phyloP scores from a whole-genome alignment of 2,888 invertebrate genomes.

The Lordiphosa fenestrarum region DNA sequence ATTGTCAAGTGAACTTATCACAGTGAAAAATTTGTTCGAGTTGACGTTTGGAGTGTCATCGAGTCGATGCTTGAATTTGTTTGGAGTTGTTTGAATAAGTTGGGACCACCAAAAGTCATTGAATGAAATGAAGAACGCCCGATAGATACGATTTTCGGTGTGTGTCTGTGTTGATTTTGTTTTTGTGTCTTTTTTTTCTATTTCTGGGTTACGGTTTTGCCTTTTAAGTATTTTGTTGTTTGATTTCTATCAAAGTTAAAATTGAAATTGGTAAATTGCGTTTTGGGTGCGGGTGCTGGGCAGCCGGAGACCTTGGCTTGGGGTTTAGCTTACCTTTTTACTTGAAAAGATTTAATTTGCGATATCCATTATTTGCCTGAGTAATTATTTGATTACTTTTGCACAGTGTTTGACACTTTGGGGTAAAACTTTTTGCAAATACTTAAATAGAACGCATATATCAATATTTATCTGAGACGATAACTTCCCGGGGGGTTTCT shows the following conservation, averaged over 20 bases:
- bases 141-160: constrained; percentile 23
- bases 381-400: constrained; percentile 40
- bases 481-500: neutral
- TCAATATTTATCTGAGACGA: constrained; percentile 12
- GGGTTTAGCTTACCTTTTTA: constrained; percentile 56
- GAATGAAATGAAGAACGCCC: constrained; percentile 71
- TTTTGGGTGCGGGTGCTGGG: constrained; percentile 41
- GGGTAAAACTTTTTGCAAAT: constrained; percentile 26
- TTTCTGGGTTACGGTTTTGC: constrained; percentile 26
- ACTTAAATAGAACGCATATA: constrained; percentile 11
- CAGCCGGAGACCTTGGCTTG: constrained; percentile 40
- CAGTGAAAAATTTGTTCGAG: constrained; percentile 59
- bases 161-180: constrained; percentile 14
- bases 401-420: constrained; percentile 63
- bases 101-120: constrained; percentile 74
- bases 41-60: constrained; percentile 75
- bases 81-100: constrained; percentile 69
- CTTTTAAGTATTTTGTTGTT: constrained; percentile 70
- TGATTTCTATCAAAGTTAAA: constrained; percentile 72
- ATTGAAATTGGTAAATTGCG: constrained; percentile 70
- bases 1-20: constrained; percentile 76
- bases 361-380: constrained; percentile 55
- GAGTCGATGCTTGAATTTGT: constrained; percentile 74
- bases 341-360: constrained; percentile 62
- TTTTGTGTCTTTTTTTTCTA: constrained; percentile 34